A percentile compares a stretch with the other conserved stretches of the same genome.
Conservation (phyloP, 2,797 vertebrate species). For the Tauraco hartlaubi region DNA sequence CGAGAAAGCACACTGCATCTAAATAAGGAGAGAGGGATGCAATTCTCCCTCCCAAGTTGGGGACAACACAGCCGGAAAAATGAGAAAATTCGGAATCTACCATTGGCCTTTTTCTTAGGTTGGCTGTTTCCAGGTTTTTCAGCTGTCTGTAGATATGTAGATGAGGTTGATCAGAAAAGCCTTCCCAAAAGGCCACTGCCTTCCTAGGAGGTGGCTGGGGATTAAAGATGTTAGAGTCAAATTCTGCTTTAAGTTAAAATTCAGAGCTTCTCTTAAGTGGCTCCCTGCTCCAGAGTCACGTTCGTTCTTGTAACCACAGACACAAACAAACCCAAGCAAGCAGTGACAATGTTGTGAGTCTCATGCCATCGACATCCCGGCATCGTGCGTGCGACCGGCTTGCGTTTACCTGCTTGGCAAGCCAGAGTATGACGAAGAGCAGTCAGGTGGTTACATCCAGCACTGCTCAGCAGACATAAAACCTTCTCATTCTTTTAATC, state of each 20-base stretch:
- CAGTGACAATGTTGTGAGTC: accelerated
- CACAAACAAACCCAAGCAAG: not conserved
- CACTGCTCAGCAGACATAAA: not conserved
- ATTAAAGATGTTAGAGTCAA: not conserved
- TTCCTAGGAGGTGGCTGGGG: not conserved
- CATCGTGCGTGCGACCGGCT: accelerated
- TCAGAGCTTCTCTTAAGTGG: not conserved
- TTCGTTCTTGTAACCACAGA: not conserved
- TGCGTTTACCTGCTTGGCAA: not conserved
- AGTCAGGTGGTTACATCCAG: not conserved
- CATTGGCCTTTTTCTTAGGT: not conserved
- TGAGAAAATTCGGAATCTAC: not conserved
- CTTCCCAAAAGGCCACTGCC: not conserved
- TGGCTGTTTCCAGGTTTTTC: not conserved
- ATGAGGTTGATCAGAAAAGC: not conserved
- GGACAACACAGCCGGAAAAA: not conserved
- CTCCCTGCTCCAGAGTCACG: not conserved
- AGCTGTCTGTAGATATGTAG: not conserved
- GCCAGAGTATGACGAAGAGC: not conserved
- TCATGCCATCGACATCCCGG: accelerated
- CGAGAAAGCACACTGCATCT: not conserved
- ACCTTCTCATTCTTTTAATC: not conserved
- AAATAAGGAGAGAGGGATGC: not conserved
- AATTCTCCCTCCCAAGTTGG: not conserved
- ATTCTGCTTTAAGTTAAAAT: not conserved